Conservation (phyloP, 2,888 invertebrate species). For the Pinctada fucata region DNA sequence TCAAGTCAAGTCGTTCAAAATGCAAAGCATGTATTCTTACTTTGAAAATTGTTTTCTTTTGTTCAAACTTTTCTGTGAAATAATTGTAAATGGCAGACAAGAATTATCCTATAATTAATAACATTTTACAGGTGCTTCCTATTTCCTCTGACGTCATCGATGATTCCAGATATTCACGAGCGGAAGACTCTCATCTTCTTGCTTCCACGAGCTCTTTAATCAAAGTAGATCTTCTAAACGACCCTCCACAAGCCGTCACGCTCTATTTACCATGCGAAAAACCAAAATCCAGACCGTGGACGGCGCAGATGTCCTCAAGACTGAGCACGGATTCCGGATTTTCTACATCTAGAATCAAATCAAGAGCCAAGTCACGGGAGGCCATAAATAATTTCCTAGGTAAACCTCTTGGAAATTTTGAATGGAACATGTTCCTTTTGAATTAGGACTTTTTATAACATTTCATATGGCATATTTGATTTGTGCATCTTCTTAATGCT, state of each 20-base stretch:
- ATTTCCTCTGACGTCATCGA: constrained; percentile 17
- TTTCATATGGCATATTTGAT: too few species aligned
- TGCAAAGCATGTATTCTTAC: too few species aligned
- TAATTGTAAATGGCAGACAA: too few species aligned
- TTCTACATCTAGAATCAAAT: constrained; percentile 25
- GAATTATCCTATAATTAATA: too few species aligned
- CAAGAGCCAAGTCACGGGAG: constrained; percentile 24
- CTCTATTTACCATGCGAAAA: constrained; percentile 28
- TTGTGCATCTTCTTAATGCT: background rate
- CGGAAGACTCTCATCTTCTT: constrained; percentile 11
- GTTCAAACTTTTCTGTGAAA: too few species aligned
- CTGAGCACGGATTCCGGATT: constrained; percentile 24
- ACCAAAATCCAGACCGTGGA: constrained; percentile 22
- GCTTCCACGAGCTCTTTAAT: constrained; percentile 25
- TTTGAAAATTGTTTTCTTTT: too few species aligned
- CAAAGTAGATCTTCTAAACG: constrained; percentile 18
- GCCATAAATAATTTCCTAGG: constrained; percentile 21
- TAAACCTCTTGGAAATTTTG: background rate
- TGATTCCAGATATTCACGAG: constrained; percentile 19
- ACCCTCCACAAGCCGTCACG: constrained; percentile 28
- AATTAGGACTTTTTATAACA: too few species aligned
- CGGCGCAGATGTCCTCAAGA: constrained; percentile 17
- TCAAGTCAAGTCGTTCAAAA: too few species aligned
- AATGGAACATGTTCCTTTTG: too few species aligned
- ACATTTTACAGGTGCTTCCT: constrained; percentile 22